Base-by-base conservation (phyloP, 1,140 invertebrate species). In the Brachionus rotundiformis region DNA sequence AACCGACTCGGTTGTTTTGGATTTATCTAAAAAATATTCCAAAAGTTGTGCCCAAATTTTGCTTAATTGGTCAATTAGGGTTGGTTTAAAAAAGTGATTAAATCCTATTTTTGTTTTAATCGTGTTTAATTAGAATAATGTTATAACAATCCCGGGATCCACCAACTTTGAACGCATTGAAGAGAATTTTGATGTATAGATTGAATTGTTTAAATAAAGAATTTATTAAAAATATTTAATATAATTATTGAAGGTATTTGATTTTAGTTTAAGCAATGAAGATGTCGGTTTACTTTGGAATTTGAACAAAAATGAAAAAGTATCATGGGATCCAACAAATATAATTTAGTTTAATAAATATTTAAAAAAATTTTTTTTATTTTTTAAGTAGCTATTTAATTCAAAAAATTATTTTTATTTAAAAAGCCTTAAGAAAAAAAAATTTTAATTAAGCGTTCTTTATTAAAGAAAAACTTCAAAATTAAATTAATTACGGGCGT, bases 111-210 rank as follows among this genome's bases (percentile, higher is more conserved):
- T 27, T 47, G 11, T 68, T 79, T 59, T 39, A 76, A 73, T 63
- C 19, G 16, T 82, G 16, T 82, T 61, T 71, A 54, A 80, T 54
- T 83, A 89, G 83, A 87, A 87, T 81, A 81, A 82, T 36, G 85
- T 88, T 33, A 82, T 86, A 6, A 85, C 86, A 29, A 87, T 89
- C 73, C 88, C 88, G 3, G 89, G 88, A 82, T 88, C 87, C 10
- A 87, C 85, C 31, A 86, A 87, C 76, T 61, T 61, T 11, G 75
- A 84, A 29, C 80, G 87, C 68, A 81, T 87, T 11, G 68, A 79
- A 79, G 85, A 87, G 83, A 87, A 87, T 82, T 83, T 82, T 39
- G 54, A 86, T 83, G 86, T 86, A 84, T n/a, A 82, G 49, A 73
- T 68, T 59, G 19, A 73, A 83, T 68, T 81, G 41, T 11, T n/a